These are phyloP conservation scores for Heliconius charithonia DNA, from an alignment of 2,888 invertebrate genomes.

Conservation along the genomic window DNA sequence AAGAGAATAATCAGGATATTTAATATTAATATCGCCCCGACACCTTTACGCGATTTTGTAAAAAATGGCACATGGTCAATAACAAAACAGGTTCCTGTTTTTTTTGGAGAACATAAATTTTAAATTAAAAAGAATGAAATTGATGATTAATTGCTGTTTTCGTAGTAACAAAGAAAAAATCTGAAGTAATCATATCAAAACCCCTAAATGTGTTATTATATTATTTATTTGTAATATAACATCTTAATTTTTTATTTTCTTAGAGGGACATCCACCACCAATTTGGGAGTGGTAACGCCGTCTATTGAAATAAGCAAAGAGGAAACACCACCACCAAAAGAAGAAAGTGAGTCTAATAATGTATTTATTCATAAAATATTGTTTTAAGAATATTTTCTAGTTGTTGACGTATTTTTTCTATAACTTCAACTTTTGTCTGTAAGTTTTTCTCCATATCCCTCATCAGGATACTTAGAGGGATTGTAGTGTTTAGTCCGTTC, in stretches of 20 bases:
- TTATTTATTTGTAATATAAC: background rate
- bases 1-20: background rate
- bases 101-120: background rate
- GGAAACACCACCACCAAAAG: conserved; percentile 68
- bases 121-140: background rate
- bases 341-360: conserved; percentile 59
- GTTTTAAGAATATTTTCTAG: too few species aligned
- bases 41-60: background rate
- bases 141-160: too few species aligned
- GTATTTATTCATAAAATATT: background rate
- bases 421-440: too few species aligned
- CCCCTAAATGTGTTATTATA: background rate
- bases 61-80: background rate
- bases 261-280: conserved; percentile 78
- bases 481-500: too few species aligned
- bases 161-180: background rate
- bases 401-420: too few species aligned
- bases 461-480: too few species aligned
- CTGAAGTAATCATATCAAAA: background rate
- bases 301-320: conserved; percentile 71
- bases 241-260: conserved; percentile 35
- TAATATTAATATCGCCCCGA: background rate
- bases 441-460: too few species aligned
- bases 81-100: background rate
- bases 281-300: conserved; percentile 61